Base-by-base conservation (phyloP, 2,797 vertebrate species). In the Australoheros facetus region DNA sequence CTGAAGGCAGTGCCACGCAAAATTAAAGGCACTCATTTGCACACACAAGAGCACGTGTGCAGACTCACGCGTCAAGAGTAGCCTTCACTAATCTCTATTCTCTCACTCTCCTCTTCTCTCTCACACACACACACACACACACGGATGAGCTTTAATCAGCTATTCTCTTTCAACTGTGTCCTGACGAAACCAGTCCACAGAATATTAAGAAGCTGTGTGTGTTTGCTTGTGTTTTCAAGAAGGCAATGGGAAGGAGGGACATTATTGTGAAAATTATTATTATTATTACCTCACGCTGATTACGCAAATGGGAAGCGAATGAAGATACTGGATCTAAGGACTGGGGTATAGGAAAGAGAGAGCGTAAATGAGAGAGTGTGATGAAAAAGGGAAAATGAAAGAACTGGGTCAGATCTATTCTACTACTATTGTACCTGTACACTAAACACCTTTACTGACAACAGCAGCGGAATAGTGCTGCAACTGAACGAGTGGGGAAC, bases 161-260 rank as follows among this genome's bases (percentile, higher is more conserved):
- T 87, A 94, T 93, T 94, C 94, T 93, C 93, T 94, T 94, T 94
- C 92, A 94, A 93, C 92, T 94, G 90, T 91, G 89, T 93, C 92
- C 92, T 94, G 92, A 94, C 87, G 84, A 94, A 92, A 90, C 89
- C 87, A 89, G 87, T 88, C 91, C 83, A 76, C 84, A 77, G 92
- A 93, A 93, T 94, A 93, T 93, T 94, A 94, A 94, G 92, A 77
- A 92, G 93, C 66, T 37, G 58, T 34, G 53, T 37, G 72, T 76
- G 82, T 80, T 75, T 45, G 64, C 71, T 58, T 51, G 79, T 56
- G 71, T 78, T 42, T 74, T 75, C 37, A 71, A 77, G 74, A 48
- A 23, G 28, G 71, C 19, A 73, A n/a, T 23, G 14, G 72, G 34
- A 78, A 75, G 64, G 42, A 2, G 75, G 75, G 60, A 77, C 54